A percentile compares a stretch with the other conserved stretches of the same genome.
Conservation (phyloP, 2,888 invertebrate genomes). For the Melanargia galathea region DNA sequence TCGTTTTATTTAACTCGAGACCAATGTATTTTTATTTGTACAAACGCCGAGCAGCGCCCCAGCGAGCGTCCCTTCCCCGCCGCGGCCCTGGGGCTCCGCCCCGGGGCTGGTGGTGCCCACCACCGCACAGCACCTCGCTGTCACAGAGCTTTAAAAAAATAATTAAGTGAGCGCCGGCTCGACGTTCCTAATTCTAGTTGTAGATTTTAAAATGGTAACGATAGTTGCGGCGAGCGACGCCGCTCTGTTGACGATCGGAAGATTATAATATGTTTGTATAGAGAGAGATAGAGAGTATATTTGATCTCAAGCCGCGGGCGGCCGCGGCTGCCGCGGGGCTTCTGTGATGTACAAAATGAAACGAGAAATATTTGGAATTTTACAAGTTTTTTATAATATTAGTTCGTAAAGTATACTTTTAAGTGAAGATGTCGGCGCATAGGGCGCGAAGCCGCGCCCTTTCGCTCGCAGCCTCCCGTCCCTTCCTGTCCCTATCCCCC, state of each 20-base stretch:
- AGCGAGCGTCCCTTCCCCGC: constrained; percentile 46
- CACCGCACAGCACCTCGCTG: constrained; percentile 50
- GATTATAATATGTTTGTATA: constrained; percentile 77
- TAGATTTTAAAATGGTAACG: constrained; percentile 72
- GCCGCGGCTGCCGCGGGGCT: constrained; percentile 55
- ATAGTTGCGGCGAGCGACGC: constrained; percentile 60
- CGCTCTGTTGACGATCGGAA: constrained; percentile 72
- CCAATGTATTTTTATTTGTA: constrained; percentile 76
- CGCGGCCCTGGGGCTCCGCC: not conserved
- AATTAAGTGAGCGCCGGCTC: constrained; percentile 48
- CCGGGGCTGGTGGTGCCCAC: constrained; percentile 26
- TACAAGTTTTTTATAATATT: constrained; percentile 81
- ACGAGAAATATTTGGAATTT: constrained; percentile 80
- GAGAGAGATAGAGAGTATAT: constrained; percentile 72
- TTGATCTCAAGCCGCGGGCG: constrained; percentile 77
- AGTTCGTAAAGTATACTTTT: constrained; percentile 78
- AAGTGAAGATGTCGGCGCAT: constrained; percentile 71
- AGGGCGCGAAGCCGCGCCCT: constrained; percentile 52
- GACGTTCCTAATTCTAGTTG: constrained; percentile 69
- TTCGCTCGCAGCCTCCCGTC: constrained; percentile 64
- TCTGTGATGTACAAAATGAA: constrained; percentile 81
- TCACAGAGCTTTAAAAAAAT: constrained; percentile 68
- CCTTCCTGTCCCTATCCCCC: constrained; percentile 46
- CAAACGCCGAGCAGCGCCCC: constrained; percentile 48
- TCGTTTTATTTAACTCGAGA: constrained; percentile 77